Evolutionary conservation across 2,888 invertebrate species (phyloP).

Genomic region (Agonopterix subpropinquella): DNA sequence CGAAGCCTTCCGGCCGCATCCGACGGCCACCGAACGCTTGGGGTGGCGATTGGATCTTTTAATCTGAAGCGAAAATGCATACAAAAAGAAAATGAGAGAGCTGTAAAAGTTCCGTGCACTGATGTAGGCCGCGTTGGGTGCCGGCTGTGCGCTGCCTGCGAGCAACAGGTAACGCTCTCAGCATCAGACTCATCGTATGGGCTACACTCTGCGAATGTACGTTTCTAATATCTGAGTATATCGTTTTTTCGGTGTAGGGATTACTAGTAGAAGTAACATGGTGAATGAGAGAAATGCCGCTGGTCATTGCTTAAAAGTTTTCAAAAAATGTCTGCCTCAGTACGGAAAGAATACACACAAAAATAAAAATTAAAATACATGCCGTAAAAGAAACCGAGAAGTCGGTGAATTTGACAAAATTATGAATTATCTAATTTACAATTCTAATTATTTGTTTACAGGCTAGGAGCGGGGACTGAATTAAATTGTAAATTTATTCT

Average conservation of each 20-base stretch:
- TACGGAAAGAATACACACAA: no score
- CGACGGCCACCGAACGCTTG: slow-evolving; percentile 48
- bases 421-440: slow-evolving; percentile 51
- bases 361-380: no score
- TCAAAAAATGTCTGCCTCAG: no score
- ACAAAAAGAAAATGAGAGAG: slow-evolving; percentile 62
- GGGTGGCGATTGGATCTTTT: slow-evolving; percentile 72
- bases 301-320: no score
- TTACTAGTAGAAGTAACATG: no score
- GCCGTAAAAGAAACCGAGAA: slow-evolving; percentile 16
- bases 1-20: slow-evolving; percentile 46
- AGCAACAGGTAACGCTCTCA: slow-evolving; percentile 61
- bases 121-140: slow-evolving; percentile 32
- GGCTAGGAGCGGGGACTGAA: slow-evolving; percentile 31
- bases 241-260: no score
- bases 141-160: slow-evolving; percentile 15
- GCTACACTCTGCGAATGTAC: no score
- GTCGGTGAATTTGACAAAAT: slow-evolving; percentile 30
- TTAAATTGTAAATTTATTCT: slow-evolving; percentile 56
- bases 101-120: slow-evolving; percentile 49
- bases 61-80: slow-evolving; percentile 74
- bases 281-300: no score
- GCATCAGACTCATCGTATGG: no score
- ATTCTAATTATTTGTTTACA: slow-evolving; percentile 56
- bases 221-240: no score